Base-by-base conservation (phyloP, 1,140 invertebrate genomes). In the Trypoxylus dichotomus region DNA sequence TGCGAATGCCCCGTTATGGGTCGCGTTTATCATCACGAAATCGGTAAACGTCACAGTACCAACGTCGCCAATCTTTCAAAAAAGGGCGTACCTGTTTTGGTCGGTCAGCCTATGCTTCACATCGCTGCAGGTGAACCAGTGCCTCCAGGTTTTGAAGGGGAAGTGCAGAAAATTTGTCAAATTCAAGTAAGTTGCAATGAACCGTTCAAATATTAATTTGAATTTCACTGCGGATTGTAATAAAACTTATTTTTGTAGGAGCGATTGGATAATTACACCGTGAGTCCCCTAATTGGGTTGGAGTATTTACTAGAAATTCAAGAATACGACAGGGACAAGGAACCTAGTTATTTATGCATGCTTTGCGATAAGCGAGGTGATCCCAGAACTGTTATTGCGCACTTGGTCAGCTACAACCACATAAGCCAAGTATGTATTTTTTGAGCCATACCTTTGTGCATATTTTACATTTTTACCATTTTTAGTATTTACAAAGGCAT, bases 361-460 rank as follows among this genome's bases (percentile, higher is more conserved):
- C 87, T 94, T 58, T 95, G 94, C 86, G 89, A 91, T 81, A 94
- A 94, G 83, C 90, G 91, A 81, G 93, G 93, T 27, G 92, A 94
- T 85, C 91, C 91, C 41, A 88, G 93, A 32, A 94, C 91, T 19
- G 92, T 94, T 77, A 90, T 94, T 86, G 90, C 90, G 71, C 94
- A 95, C 84, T 88, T 94, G 81, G 91, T 90, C 2, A 93, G 92
- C 82, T 91, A 91, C 82, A 91, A 91, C 83, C 94, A 95, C 82
- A 82, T 85, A 76, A 79, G 80, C 41, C 82, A 82, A 76, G 84
- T 85, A 81, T 2, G 19, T 24, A 3, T 19, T 76, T 19, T 81
- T 47, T 5, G 11, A 11, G 25, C 2, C 13, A 63, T 27, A 13
- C 15, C 3, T 19, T 75, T n/a, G 10, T 63, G 3, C n/a, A 79